Base-by-base conservation (phyloP, 2,888 invertebrate species). In the Idaea aversata region DNA sequence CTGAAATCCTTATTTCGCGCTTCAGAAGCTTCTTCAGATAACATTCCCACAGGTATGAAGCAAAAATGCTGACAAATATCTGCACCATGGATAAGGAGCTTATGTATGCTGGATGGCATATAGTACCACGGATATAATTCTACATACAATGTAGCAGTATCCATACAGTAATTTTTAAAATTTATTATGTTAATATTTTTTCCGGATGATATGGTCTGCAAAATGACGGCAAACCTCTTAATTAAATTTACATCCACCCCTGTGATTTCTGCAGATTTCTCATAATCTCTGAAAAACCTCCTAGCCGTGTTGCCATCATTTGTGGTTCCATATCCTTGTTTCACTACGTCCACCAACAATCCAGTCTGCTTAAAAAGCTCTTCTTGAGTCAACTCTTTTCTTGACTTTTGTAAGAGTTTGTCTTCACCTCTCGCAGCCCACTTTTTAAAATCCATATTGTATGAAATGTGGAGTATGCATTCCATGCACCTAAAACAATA, bases 381-480 rank as follows among this genome's bases (percentile, higher is more conserved):
- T 34, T 67, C 61, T 69, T 73, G 72, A 61, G 69, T 74, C 34
- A 62, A 36, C 10, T 65, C 34, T 59, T 69, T 69, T 63, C 59
- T 65, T 34, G 61, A 61, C 34, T 47, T 61, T 61, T 66, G 47
- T 5, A 65, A 57, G 34, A 61, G n/a, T 63, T 65, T 63, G 15
- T 67, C 67, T 6, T 67, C 61, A 38, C 65, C 67, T 67, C 72
- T 68, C 60, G 70, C 71, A 70, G 70, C 70, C 75, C 75, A 75
- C 61, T 71, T 72, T 62, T 75, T 64, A 38, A 72, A 66, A 16
- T 64, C 67, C 35, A 68, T 58, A 65, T 62, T 63, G 60, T 70
- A 70, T 6, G 72, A 65, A 60, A 77, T 57, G 63, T 77, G 73
- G 34, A 78, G 67, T 34, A 75, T 59, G 67, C 72, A 77, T 67